Base-by-base conservation (phyloP, 1,140 invertebrate genomes). In the Phenacoccus solenopsis region DNA sequence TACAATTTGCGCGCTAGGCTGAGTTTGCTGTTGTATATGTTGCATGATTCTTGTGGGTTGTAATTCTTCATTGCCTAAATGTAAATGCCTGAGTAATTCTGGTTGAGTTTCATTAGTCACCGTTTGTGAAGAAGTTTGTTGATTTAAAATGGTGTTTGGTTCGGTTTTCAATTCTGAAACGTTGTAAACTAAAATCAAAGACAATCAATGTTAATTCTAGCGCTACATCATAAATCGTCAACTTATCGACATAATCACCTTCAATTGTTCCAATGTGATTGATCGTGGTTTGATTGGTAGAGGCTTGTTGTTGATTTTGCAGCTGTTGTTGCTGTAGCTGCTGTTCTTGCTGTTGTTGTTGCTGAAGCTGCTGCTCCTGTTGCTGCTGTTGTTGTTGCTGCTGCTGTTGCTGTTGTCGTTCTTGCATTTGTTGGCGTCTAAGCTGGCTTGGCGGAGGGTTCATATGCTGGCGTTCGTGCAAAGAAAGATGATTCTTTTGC, bases 381-480 rank as follows among this genome's bases (percentile, higher is more conserved):
- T 64, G 59, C 20, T 64, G 59, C 59, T 64, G 59, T 27, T 64
- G 59, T 9, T 5, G 4, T 59, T 5, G 7, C 25, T 64, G 59
- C 25, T 64, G 59, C 20, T 64, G 59, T 25, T 64, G 59, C 22
- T 64, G 59, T 22, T 64, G 59, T 27, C 25, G 12, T 24, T 24
- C 22, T 27, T 64, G 59, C 59, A 25, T 24, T 64, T 64, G 59
- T 16, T 64, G 59, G 2, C 59, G 12, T 9, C 59, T 9, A 4
- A 64, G 16, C 16, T 64, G 59, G 22, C 59, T 64, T n/a, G 71
- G 72, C 32, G 72, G 86, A 69, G 84, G 81, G 77, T 91, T 89
- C 84, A 90, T 88, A 77, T 92, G 90, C 74, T 90, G 89, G 20
- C 88, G 80, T 76, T 89, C 87, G 78, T 93, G 90, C 27, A 90